Evolutionary conservation across 2,113 vertebrate genomes (phyloP).

Genomic region (Marmota monax): DNA sequence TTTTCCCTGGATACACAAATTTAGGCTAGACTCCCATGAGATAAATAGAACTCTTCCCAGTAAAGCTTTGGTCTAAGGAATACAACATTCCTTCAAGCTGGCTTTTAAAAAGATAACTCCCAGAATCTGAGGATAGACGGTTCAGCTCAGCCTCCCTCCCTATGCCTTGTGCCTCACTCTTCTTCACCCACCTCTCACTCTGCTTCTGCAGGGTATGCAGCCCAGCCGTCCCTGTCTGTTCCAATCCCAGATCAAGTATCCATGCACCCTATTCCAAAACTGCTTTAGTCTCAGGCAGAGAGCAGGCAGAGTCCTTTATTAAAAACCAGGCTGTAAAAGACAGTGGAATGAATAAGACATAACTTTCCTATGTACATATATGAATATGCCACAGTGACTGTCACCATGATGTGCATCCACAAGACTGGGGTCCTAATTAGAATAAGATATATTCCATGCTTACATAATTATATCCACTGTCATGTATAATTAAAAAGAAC

Average conservation of each 20-base stretch:
- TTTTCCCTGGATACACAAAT: neutral
- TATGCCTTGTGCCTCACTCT: neutral
- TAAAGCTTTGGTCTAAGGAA: neutral
- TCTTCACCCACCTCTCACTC: neutral
- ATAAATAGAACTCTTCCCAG: neutral
- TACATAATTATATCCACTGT: too few species aligned
- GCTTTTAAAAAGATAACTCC: neutral
- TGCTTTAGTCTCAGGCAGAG: neutral
- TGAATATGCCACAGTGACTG: too few species aligned
- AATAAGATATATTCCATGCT: too few species aligned
- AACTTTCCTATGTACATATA: too few species aligned
- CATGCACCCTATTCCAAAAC: neutral
- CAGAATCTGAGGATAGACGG: neutral
- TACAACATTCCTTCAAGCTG: neutral
- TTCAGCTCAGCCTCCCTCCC: neutral
- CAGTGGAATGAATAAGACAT: too few species aligned
- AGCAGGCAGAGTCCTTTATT: neutral
- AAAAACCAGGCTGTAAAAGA: neutral
- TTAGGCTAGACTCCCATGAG: neutral
- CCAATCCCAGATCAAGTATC: neutral
- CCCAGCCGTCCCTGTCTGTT: neutral
- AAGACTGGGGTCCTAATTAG: too few species aligned
- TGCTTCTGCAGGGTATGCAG: neutral
- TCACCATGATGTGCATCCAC: too few species aligned
- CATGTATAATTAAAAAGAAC: too few species aligned